A percentile compares a stretch with the other conserved stretches of the same genome.
phyloP scores from a whole-genome alignment of 2,113 vertebrate species.

The Sorex fumeus region DNA sequence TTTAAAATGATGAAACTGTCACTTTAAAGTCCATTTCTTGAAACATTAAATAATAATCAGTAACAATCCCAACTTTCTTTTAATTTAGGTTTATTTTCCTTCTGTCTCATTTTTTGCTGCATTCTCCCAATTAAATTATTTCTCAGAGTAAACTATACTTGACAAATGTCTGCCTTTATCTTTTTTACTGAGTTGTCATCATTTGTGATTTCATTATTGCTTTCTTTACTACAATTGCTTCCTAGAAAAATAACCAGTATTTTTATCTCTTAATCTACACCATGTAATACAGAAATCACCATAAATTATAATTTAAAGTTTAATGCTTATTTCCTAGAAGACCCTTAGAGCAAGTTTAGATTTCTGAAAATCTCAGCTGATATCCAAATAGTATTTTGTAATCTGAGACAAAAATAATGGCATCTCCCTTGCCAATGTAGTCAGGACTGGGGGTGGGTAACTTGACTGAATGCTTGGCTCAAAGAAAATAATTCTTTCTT shows the following conservation, averaged over 20 bases:
- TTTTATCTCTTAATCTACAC: constrained; percentile 81
- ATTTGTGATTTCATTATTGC: constrained; percentile 84
- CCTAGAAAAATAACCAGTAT: constrained; percentile 79
- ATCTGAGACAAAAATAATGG: constrained; percentile 82
- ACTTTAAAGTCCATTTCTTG: constrained; percentile 80
- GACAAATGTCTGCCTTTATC: constrained; percentile 80
- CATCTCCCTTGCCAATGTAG: constrained; percentile 74
- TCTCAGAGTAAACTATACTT: constrained; percentile 67
- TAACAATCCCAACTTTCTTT: constrained; percentile 81
- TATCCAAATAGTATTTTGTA: constrained; percentile 72
- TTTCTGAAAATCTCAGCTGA: constrained; percentile 72
- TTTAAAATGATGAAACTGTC: constrained; percentile 75
- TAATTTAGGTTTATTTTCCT: constrained; percentile 81
- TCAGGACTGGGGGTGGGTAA: constrained; percentile 76
- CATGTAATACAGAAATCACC: constrained; percentile 75
- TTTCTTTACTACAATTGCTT: constrained; percentile 80
- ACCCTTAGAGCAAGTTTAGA: constrained; percentile 75
- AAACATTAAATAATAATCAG: constrained; percentile 83
- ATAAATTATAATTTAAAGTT: constrained; percentile 82
- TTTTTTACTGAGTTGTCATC: constrained; percentile 82
- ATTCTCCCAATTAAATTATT: constrained; percentile 83
- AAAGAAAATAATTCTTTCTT: constrained; percentile 86
- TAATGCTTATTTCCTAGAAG: constrained; percentile 80
- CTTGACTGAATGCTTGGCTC: constrained; percentile 82
- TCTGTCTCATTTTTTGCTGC: constrained; percentile 81